Evolutionary conservation across 2,888 invertebrate genomes (phyloP).

Genomic region (Graphium colonna): DNA sequence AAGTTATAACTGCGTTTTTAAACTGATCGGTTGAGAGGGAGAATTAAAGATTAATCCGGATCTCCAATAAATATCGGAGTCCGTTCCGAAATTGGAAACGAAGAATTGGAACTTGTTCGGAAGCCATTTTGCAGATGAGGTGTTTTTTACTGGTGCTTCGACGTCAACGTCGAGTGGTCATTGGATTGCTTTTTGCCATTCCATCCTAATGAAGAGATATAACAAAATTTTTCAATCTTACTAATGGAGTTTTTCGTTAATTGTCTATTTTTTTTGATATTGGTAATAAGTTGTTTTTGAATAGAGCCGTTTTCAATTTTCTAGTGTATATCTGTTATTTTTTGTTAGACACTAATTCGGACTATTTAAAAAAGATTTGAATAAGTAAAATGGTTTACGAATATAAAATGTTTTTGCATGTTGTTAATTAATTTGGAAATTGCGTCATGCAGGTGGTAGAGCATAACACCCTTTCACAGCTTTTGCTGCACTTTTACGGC

Average conservation of each 20-base stretch:
- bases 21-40: conserved; percentile 53
- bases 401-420: too few relatives aligned
- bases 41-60: conserved; percentile 75
- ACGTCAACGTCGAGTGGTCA: conserved; percentile 4
- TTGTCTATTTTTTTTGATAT: too few relatives aligned
- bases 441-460: too few relatives aligned
- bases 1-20: conserved; percentile 71
- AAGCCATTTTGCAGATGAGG: conserved; percentile 74
- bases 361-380: too few relatives aligned
- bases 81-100: conserved; percentile 71
- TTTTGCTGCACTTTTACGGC: too few relatives aligned
- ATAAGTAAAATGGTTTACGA: too few relatives aligned
- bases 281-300: too few relatives aligned
- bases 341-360: too few relatives aligned
- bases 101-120: conserved; percentile 74
- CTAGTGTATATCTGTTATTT: too few relatives aligned
- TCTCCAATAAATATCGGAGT: conserved; percentile 75
- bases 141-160: conserved; percentile 55
- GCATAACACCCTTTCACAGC: too few relatives aligned
- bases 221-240: conserved; percentile 17
- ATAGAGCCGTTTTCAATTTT: too few relatives aligned
- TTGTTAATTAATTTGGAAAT: too few relatives aligned
- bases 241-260: conserved; percentile 14
- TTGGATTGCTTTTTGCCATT: conserved; percentile 16
- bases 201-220: conserved; percentile 20